These are phyloP conservation scores for Rhagologus leucostigma DNA, from an alignment of 2,113 vertebrate genomes.

Conservation along the genomic window DNA sequence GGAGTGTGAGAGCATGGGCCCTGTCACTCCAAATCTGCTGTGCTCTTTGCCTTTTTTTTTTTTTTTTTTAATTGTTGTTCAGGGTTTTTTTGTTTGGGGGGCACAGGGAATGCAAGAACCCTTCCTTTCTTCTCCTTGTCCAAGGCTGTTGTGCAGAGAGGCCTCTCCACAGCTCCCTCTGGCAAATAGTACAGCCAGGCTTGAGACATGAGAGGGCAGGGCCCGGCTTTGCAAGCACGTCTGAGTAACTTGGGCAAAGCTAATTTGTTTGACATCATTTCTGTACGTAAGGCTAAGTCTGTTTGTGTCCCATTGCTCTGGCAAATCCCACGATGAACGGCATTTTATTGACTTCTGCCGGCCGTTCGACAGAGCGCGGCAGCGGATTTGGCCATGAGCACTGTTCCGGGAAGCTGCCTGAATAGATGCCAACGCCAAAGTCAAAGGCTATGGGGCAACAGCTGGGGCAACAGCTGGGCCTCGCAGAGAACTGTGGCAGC, in stretches of 20 bases:
- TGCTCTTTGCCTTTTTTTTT: background rate
- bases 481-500: background rate
- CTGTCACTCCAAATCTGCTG: background rate
- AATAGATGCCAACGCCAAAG: background rate
- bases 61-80: accelerated
- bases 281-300: background rate
- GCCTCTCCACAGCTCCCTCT: background rate
- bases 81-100: accelerated
- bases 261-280: conserved; percentile 12
- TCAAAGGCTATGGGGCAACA: background rate
- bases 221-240: background rate
- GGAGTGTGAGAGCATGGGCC: background rate
- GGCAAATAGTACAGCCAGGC: background rate
- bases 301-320: background rate
- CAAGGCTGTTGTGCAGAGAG: background rate
- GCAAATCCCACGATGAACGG: background rate
- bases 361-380: accelerated
- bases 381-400: background rate
- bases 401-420: background rate
- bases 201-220: background rate
- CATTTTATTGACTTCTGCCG: background rate
- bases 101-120: background rate
- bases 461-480: background rate
- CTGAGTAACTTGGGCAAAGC: background rate
- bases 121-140: background rate